These are phyloP conservation scores for Sebastes flavidus DNA, from an alignment of 2,797 vertebrate species.

Conservation along the genomic window DNA sequence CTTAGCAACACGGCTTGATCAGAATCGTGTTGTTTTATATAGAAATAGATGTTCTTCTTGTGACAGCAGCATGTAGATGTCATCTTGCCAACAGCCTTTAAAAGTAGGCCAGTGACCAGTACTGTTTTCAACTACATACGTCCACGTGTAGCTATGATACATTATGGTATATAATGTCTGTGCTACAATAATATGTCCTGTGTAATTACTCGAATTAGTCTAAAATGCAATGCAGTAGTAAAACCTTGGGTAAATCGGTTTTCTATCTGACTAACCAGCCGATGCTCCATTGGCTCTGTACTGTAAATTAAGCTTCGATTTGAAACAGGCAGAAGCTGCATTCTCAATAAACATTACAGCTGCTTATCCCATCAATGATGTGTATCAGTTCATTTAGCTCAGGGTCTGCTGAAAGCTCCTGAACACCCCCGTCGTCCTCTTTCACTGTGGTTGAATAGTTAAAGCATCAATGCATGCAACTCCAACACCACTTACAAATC, in stretches of 20 bases:
- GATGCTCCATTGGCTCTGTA: conserved; percentile 19
- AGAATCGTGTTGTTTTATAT: neutral
- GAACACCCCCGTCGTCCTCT: neutral
- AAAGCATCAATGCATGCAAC: neutral
- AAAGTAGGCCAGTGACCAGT: neutral
- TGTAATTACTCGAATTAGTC: neutral
- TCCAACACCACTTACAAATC: neutral
- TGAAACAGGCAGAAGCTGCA: conserved; percentile 31
- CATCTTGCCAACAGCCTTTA: neutral
- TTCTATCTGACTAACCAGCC: conserved; percentile 33
- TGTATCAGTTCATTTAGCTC: conserved; percentile 42
- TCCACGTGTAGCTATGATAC: neutral
- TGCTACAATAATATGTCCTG: neutral
- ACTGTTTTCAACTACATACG: neutral
- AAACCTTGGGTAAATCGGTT: neutral
- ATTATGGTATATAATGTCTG: neutral
- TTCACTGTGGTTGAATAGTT: neutral
- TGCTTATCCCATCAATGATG: conserved; percentile 31
- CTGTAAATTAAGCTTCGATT: conserved; percentile 44
- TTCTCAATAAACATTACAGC: conserved; percentile 38
- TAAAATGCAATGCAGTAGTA: neutral
- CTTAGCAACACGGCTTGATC: neutral
- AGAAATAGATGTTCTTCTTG: neutral
- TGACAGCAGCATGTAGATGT: neutral
- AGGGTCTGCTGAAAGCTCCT: conserved; percentile 1